Evolutionary conservation across 1,140 invertebrate genomes (phyloP), one percentile per base, ranked within the genome.

Genomic region (Atta texana): DNA sequence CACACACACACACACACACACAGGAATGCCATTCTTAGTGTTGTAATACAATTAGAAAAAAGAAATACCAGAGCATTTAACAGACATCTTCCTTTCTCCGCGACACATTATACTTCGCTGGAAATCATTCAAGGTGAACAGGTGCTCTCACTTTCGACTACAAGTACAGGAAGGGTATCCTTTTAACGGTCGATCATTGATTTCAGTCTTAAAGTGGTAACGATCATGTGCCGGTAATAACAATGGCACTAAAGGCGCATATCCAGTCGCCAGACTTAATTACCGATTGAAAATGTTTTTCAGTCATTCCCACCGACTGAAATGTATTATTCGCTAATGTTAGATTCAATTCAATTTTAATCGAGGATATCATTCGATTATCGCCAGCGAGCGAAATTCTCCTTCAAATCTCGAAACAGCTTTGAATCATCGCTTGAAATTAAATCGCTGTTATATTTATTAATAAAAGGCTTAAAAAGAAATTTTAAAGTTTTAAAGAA

Each of bases 111-210:
- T 39, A 39, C 80, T 84, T 28, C 39, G 39, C n/a, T 84, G 80
- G 44, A 84, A 61, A 84, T 84, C 80, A 84, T 69, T 84, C 80
- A 84, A 84, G 80, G 80, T 84, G 80, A 84, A 57, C 80, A 84
- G 80, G 80, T 84, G 80, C 39, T 84, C 69, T 84, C 69, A 74
- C 80, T 84, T 84, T 84, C 39, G 80, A 75, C 53, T 51, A 71
- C 69, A 21, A 84, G 39, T 84, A 39, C 69, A 84, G 39, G 69
- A 84, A 84, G 80, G 39, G 80, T 49, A 84, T 74, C 80, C 69
- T 61, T 84, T 84, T 84, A 84, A 84, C 39, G 68, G 68, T 59
- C 80, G 80, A 84, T 75, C 69, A 63, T 84, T 84, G 75, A 84
- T 84, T 84, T 84, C 80, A 63, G 57, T 75, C 55, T 75, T 84